Percentiles rank a stretch among this genome's conserved stretches.
Conservation (phyloP, 92 coral and sea anemone species). For the Porites lobata region DNA sequence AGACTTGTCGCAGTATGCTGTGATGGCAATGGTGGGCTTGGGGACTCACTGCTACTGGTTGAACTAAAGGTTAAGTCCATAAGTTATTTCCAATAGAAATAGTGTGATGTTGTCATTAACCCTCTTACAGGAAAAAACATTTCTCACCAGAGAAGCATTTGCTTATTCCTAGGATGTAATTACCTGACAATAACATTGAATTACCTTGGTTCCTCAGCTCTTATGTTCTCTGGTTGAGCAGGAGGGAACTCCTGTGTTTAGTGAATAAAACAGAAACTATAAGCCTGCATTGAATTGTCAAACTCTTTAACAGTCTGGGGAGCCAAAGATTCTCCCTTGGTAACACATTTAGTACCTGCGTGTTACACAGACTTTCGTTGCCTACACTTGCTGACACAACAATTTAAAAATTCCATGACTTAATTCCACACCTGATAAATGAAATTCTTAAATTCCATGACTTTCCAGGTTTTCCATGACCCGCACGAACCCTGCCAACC, state of each 20-base stretch:
- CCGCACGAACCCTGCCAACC: too few relatives aligned
- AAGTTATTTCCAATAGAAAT: too few relatives aligned
- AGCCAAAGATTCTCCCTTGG: too few relatives aligned
- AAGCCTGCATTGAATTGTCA: too few relatives aligned
- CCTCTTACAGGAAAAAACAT: background rate
- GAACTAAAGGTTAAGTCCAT: constrained; percentile 5
- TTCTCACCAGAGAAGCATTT: background rate
- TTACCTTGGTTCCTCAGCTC: constrained; percentile 45
- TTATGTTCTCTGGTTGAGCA: constrained; percentile 37
- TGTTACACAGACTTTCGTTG: too few relatives aligned
- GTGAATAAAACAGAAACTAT: background rate
- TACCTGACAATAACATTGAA: background rate
- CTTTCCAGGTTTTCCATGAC: too few relatives aligned
- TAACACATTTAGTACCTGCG: too few relatives aligned
- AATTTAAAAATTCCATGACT: too few relatives aligned
- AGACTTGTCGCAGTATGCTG: constrained; percentile 59
- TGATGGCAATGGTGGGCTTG: constrained; percentile 64
- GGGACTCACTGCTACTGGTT: constrained; percentile 52
- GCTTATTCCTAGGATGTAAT: background rate
- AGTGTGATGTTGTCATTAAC: background rate
- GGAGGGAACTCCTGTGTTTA: constrained; percentile 35
- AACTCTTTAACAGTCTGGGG: too few relatives aligned
- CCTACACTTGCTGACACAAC: too few relatives aligned
- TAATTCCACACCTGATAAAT: too few relatives aligned
- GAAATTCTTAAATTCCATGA: too few relatives aligned